These are phyloP conservation scores for Sapayoa aenigma DNA, from an alignment of 2,113 vertebrate species.

Conservation along the genomic window DNA sequence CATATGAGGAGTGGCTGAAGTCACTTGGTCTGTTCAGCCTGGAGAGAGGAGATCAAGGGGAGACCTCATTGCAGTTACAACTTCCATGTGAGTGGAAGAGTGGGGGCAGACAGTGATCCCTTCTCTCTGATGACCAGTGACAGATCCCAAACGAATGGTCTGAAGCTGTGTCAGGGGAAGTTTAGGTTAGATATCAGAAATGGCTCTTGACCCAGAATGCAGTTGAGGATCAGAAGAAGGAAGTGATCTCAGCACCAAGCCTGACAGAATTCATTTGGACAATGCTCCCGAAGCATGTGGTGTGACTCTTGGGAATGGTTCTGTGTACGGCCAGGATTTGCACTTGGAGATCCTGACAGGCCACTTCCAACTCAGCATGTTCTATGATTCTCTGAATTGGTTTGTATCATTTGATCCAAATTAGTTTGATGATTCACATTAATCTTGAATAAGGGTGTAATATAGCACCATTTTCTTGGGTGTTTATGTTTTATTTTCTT, in stretches of 20 bases:
- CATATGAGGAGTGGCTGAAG: rapidly evolving
- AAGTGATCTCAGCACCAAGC: background rate
- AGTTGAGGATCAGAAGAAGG: background rate
- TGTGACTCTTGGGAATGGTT: background rate
- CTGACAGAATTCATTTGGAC: background rate
- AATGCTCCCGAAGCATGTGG: background rate
- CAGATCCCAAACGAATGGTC: background rate
- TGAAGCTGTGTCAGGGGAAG: background rate
- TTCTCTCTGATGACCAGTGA: background rate
- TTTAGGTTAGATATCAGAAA: background rate
- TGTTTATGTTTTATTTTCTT: background rate
- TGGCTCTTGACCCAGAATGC: background rate
- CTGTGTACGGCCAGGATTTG: background rate
- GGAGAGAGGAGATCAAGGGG: background rate
- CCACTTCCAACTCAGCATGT: background rate
- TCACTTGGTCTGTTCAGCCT: background rate
- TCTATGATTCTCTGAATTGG: background rate
- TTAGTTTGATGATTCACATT: background rate
- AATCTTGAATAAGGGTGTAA: background rate
- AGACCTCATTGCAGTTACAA: background rate
- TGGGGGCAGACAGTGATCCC: background rate
- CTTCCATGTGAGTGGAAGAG: background rate
- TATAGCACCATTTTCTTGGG: background rate
- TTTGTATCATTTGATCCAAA: background rate
- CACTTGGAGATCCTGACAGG: background rate